Evolutionary conservation across 2,113 vertebrate species (phyloP), one percentile per base, ranked within the genome.

Genomic region (Mustelus asterias): DNA sequence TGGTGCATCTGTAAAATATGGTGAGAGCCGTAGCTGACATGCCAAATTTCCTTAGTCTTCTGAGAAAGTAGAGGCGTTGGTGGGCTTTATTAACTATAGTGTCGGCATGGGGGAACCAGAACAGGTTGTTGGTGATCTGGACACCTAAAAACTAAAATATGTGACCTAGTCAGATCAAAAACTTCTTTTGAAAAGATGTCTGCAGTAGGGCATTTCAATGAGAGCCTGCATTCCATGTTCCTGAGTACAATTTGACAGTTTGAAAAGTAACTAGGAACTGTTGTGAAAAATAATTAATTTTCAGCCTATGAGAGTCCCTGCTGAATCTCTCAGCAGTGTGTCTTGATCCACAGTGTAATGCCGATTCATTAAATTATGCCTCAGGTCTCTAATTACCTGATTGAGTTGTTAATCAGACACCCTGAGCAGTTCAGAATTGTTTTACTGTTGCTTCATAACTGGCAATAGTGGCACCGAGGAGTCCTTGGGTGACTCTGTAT

Each of bases 211-310:
- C 58, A 65, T 92, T 63, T 92, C 58, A 37, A 1, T 89, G 48
- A 26, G 48, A 24, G 13, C 0, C 22, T 92, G 4, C 13, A 33
- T 58, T 26, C 33, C 60, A 7, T 63, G 29, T 37, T 92, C 33
- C 4, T 33, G 89, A 92, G 58, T n/a, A 16, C 58, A 92, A 63
- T 92, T 63, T 63, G 89, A 92, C 58, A 63, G 65, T 1, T 6
- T 63, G 26, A 4, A n/a, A 92, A 65, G 89, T 92, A 63, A n/a
- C 89, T 63, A 20, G 29, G 48, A 89, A 63, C 89, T 37, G 54
- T 90, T 92, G 89, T 92, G 58, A 92, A 65, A 63, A 92, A 33
- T 63, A 92, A 92, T 92, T 92, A 92, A 63, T 92, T 63, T 37
- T 92, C 89, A 65, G 89, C 33, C 33, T 63, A 29, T n/a, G 8